Evolutionary conservation across 2,888 invertebrate genomes (phyloP), one percentile per base, ranked within the genome.

Genomic region (Ichneumoninae sp.): DNA sequence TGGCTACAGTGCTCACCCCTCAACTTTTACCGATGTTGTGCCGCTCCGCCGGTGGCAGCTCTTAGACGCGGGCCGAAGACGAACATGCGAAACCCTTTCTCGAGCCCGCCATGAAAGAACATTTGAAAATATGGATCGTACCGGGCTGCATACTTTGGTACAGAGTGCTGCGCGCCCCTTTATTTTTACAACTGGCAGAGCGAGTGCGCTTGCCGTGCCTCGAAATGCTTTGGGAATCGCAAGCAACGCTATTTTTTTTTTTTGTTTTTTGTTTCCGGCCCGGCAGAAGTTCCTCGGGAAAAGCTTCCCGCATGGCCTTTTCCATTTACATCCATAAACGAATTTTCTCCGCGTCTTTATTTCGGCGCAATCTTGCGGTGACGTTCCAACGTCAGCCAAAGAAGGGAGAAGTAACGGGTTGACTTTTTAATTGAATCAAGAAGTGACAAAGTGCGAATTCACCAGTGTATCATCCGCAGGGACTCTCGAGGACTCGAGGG

Each of bases 1-100:
- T 92, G 92, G 89, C 88, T 89, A 85, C 85, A 57, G 26, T 62
- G 22, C 33, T n/a, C 68, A 22, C 26, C 26, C 10, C 60, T 40
- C 62, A 62, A 30, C 26, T 60, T 22, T 60, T 60, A 60, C 60
- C 13, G 30, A 60, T 60, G 60, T 57, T 16, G 13, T 16, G n/a
- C 50, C n/a, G 2, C n/a, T 54, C 54, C 16, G 22, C 16, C 60
- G 13, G 1, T 16, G 8, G 16, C 0, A 30, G 16, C 13, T 60
- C 26, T 60, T 16, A 54, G 30, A 13, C 10, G 22, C 16, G 1
- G 16, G 16, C 22, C 10, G 60, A 60, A 60, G 60, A 60, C 26
- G 60, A 60, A 60, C 16, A 26, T 60, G 22, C 60, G 54, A 54
- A 54, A 22, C 19, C 13, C 60, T 60, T 60, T 30, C 16, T 54